phyloP scores from a whole-genome alignment of 2,113 vertebrate genomes.

The Progne subis region DNA sequence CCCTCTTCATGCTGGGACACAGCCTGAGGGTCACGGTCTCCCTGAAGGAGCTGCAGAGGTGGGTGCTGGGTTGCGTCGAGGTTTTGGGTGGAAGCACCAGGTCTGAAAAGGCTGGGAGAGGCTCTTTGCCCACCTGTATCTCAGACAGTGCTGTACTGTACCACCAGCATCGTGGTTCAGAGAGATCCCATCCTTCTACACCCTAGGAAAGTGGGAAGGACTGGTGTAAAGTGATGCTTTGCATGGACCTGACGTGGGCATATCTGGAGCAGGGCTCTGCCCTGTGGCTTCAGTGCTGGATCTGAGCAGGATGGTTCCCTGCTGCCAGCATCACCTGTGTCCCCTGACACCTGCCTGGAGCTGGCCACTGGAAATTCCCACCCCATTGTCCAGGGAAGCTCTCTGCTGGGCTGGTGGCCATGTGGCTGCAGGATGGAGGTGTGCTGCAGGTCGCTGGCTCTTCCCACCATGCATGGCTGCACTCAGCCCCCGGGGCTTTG shows the following conservation, averaged over 20 bases:
- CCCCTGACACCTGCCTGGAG: background rate
- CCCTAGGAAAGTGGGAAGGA: background rate
- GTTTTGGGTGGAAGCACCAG: background rate
- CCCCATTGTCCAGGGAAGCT: background rate
- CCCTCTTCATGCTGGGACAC: slow-evolving; percentile 91
- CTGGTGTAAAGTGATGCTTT: background rate
- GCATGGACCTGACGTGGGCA: background rate
- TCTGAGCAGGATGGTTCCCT: background rate
- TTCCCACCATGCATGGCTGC: background rate
- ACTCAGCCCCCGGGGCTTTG: fast-evolving
- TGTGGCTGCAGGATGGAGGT: background rate
- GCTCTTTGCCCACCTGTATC: background rate
- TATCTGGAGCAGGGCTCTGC: background rate
- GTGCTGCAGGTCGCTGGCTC: background rate
- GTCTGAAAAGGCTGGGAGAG: background rate
- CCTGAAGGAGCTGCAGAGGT: slow-evolving; percentile 97
- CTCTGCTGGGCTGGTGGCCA: background rate
- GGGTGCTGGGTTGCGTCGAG: slow-evolving; percentile 10
- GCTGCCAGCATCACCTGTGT: background rate
- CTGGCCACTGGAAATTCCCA: background rate
- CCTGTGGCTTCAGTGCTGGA: fast-evolving
- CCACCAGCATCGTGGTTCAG: fast-evolving
- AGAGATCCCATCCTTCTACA: background rate
- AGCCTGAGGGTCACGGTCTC: slow-evolving; percentile 90
- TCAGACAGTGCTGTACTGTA: background rate